These are phyloP conservation scores for Hirtodrosophila duncani DNA, from an alignment of 2,888 invertebrate genomes.

Conservation along the genomic window DNA sequence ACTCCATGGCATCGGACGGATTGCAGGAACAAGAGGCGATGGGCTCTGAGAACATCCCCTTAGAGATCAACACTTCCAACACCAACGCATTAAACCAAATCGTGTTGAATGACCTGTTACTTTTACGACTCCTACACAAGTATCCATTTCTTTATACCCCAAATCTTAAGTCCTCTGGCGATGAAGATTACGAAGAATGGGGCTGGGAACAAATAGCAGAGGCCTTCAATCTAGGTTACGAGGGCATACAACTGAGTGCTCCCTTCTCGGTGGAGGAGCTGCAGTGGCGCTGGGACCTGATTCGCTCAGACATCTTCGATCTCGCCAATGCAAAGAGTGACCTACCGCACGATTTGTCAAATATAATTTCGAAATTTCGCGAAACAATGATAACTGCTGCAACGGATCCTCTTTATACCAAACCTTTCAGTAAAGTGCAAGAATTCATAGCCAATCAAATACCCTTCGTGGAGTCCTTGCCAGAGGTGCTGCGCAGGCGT, in stretches of 20 bases:
- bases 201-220: conserved; percentile 43
- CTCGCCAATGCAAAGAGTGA: conserved; percentile 37
- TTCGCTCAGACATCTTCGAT: conserved; percentile 45
- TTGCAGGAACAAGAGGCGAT: neutral
- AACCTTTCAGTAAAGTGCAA: neutral
- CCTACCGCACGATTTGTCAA: conserved; percentile 40
- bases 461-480: conserved; percentile 32
- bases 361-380: conserved; percentile 37
- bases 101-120: conserved; percentile 47
- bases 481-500: conserved; percentile 27
- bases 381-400: neutral
- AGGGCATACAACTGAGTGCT: neutral
- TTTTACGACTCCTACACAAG: conserved; percentile 36
- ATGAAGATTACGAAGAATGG: conserved; percentile 46
- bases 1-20: too few species aligned
- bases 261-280: conserved; percentile 47
- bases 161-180: conserved; percentile 1
- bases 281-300: conserved; percentile 53
- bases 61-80: conserved; percentile 40
- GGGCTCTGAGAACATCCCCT: neutral
- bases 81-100: conserved; percentile 20
- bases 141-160: conserved; percentile 35
- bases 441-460: conserved; percentile 37
- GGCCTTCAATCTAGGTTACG: conserved; percentile 40
- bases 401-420: neutral